These are phyloP conservation scores for Smutsia gigantea DNA, from an alignment of 2,797 vertebrate genomes.

Conservation along the genomic window DNA sequence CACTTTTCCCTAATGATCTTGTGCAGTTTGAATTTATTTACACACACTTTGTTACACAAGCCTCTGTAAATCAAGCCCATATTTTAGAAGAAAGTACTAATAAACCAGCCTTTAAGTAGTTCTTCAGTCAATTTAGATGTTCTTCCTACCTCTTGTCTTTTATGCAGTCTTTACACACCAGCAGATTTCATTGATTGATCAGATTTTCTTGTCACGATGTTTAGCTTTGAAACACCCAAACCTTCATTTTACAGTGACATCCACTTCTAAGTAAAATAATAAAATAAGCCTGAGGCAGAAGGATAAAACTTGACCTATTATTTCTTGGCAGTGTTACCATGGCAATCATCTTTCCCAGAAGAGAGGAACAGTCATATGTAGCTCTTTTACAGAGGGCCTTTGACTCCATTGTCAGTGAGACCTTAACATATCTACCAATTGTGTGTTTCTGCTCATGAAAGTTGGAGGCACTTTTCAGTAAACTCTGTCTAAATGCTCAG, in stretches of 20 bases:
- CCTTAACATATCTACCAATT: background rate
- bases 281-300: conserved; percentile 72
- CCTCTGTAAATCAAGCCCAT: conserved; percentile 16
- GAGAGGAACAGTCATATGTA: conserved; percentile 55
- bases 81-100: conserved; percentile 38
- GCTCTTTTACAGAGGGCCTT: conserved; percentile 11
- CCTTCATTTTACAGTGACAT: conserved; percentile 58
- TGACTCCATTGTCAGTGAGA: conserved; percentile 37
- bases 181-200: conserved; percentile 7
- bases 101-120: conserved; percentile 14
- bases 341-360: conserved; percentile 70
- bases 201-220: conserved; percentile 35
- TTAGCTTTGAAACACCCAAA: conserved; percentile 68
- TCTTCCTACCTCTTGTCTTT: conserved; percentile 28
- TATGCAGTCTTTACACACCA: background rate
- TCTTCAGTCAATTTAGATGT: background rate
- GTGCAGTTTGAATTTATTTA: conserved; percentile 33
- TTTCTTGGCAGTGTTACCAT: conserved; percentile 78
- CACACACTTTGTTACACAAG: conserved; percentile 38
- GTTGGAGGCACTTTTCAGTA: background rate
- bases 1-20: conserved; percentile 52
- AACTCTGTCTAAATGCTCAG: background rate
- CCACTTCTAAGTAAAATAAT: conserved; percentile 75
- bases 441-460: conserved; percentile 41
- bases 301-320: conserved; percentile 80